phyloP scores from a whole-genome alignment of 2,113 vertebrate species.

The Gobio gobio region DNA sequence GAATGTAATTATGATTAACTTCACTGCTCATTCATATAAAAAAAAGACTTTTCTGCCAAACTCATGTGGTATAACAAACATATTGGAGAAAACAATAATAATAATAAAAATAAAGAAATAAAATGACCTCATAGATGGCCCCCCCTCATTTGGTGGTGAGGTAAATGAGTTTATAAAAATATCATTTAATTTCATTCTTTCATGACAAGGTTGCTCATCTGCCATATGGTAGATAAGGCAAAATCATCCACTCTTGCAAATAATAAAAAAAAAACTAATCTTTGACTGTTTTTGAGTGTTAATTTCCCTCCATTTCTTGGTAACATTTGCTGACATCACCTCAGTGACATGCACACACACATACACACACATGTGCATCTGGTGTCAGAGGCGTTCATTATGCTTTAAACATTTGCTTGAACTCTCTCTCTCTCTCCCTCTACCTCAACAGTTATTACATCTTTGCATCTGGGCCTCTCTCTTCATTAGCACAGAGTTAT shows the following conservation, averaged over 20 bases:
- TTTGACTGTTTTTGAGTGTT: not conserved
- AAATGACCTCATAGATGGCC: not conserved
- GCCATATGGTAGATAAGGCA: not conserved
- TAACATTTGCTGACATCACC: not conserved
- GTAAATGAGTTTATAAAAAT: not conserved
- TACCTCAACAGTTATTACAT: slow-evolving; percentile 49
- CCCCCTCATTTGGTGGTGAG: not conserved
- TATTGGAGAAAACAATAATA: not conserved
- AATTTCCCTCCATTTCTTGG: not conserved
- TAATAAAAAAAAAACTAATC: not conserved
- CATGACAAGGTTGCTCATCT: not conserved
- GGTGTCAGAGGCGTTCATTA: slow-evolving; percentile 62
- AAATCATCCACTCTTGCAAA: not conserved
- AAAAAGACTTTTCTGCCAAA: not conserved
- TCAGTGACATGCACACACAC: slow-evolving; percentile 11
- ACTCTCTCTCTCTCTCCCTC: not conserved
- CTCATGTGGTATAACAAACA: not conserved
- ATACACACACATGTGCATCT: not conserved
- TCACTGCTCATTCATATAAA: not conserved
- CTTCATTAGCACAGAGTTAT: slow-evolving; percentile 63
- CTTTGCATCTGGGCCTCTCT: slow-evolving; percentile 50
- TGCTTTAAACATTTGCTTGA: slow-evolving; percentile 61
- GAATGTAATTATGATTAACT: too few species aligned
- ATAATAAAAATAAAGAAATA: not conserved
- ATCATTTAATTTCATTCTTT: not conserved